Base-by-base conservation (phyloP, 1,140 invertebrate genomes). In the Leptonema lineaticorne region DNA sequence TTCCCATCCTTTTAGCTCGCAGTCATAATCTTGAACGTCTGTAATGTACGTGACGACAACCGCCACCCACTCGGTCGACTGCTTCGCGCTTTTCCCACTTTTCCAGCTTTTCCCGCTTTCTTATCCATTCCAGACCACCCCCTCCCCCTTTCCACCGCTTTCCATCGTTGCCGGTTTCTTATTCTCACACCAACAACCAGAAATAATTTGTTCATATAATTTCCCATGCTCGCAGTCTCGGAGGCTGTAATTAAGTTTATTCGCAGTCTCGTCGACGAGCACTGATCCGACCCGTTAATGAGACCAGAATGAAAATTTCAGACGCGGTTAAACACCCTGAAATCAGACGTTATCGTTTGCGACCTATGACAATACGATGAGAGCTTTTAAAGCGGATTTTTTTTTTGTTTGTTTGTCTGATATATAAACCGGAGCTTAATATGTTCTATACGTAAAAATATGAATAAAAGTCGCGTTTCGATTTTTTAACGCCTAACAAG, bases 181-280 rank as follows among this genome's bases (percentile, higher is more conserved):
- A n/a, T n/a, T n/a, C n/a, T n/a, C n/a, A n/a, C n/a, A n/a, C n/a
- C n/a, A n/a, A n/a, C n/a, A n/a, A 11, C 24, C 18, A n/a, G 37
- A 64, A 75, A 80, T 79, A 81, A 80, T 80, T 78, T 75, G 75
- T 77, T 74, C 76, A 77, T 80, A 80, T 81, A 80, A 81, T 80
- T 78, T 77, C 74, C 76, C 75, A 78, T 79, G 76, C 76, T 80
- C 79, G 79, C n/a, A n/a, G n/a, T n/a, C 76, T 78, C 75, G 73
- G 71, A n/a, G n/a, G n/a, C n/a, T 71, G 75, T 79, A 79, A 81
- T 81, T 77, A 81, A 81, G 78, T 80, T 81, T 81, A 81, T 81
- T 79, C 77, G 75, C 75, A 74, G 76, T 75, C 78, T 59, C 58
- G 26, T 64, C 50, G 27, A 33, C 18, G 18, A 16, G 46, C 18